Base-by-base conservation (phyloP, 2,797 vertebrate species). In the Danio kyathit region DNA sequence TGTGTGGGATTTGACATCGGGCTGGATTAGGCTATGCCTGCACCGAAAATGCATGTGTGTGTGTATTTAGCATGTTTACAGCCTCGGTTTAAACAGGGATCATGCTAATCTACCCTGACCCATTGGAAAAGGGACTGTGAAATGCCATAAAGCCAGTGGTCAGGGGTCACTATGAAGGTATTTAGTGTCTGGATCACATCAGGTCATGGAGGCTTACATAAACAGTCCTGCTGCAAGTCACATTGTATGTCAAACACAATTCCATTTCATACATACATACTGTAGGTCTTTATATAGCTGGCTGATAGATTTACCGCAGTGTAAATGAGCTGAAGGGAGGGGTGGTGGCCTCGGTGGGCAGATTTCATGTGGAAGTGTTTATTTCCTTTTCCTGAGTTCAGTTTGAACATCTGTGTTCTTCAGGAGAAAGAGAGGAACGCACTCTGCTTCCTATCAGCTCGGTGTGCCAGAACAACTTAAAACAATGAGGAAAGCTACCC, bases 361-460 rank as follows among this genome's bases (percentile, higher is more conserved):
- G 60, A 56, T 77, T 86, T 80, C 87, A 89, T 90, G 85, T 92
- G 91, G 90, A 92, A 90, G 88, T 89, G 87, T 90, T 92, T 92
- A 92, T 90, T 91, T 92, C 89, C 90, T 90, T 83, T 88, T 76
- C 88, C 85, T 74, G 87, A 87, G 88, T 85, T 89, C 90, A 92
- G 88, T 87, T 83, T 46, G 84, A 85, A 89, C 83, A 81, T 51
- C 79, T 91, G 85, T 88, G 67, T 89, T 89, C 72, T 81, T 81
- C 84, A 86, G 86, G 88, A 85, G 85, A 73, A 66, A 82, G 83
- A 83, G 87, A 85, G 81, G 79, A 80, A 80, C 70, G 57, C 41
- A 64, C 84, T 86, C 82, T 38, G 82, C 84, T 87, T 92, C 88
- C 88, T 89, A 29, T 70, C 44, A 38, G 61, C 38, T 51, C 5